These are phyloP conservation scores for Lasius platythorax DNA, from an alignment of 2,888 invertebrate genomes.

Conservation along the genomic window DNA sequence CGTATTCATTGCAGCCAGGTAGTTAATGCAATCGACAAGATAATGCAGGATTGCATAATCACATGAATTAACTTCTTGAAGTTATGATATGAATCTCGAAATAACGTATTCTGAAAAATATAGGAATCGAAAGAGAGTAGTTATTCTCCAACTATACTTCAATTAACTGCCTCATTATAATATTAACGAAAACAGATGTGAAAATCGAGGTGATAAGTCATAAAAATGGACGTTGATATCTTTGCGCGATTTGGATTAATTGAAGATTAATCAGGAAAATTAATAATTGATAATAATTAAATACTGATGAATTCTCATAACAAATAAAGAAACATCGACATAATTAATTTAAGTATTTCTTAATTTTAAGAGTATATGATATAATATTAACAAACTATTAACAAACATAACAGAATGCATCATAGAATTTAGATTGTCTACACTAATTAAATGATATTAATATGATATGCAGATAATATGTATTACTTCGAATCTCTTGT, in stretches of 20 bases:
- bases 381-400: neutral
- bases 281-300: slow-evolving; percentile 10
- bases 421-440: neutral
- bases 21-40: slow-evolving; percentile 48
- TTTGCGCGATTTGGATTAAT: neutral
- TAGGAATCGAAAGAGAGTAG: slow-evolving; percentile 11
- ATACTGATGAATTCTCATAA: neutral
- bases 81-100: slow-evolving; percentile 5
- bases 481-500: neutral
- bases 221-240: neutral
- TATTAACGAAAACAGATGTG: neutral
- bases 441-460: neutral
- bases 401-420: neutral
- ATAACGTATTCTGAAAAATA: neutral
- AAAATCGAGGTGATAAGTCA: neutral
- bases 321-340: neutral
- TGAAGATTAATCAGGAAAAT: neutral
- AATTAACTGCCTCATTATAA: neutral
- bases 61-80: slow-evolving; percentile 17
- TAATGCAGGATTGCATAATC: slow-evolving; percentile 34
- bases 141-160: slow-evolving; percentile 11
- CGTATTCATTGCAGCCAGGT: slow-evolving; percentile 1
- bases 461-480: neutral
- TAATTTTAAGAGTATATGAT: neutral
- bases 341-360: neutral